These are phyloP conservation scores for Formicarius rufipectus DNA, from an alignment of 2,113 vertebrate species.

Conservation along the genomic window DNA sequence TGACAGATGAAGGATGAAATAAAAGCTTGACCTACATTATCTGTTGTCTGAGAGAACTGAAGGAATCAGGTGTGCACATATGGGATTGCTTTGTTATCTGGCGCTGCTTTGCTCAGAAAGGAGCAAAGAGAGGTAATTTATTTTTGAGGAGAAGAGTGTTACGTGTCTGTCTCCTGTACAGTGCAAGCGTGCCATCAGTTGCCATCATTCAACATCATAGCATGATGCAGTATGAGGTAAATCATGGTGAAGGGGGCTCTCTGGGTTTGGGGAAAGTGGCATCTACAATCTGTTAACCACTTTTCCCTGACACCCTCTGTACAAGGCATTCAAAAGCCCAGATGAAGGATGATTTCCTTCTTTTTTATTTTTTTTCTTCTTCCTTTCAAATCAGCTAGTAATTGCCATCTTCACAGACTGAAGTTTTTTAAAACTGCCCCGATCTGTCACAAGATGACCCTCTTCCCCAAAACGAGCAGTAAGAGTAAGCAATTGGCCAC, in stretches of 20 bases:
- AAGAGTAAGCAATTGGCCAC: not conserved
- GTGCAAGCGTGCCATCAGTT: not conserved
- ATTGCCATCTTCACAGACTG: not conserved
- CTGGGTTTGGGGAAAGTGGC: not conserved
- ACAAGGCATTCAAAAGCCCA: not conserved
- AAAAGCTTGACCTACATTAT: not conserved
- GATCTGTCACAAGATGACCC: not conserved
- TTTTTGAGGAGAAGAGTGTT: not conserved
- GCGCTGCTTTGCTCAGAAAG: not conserved
- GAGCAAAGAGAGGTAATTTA: not conserved
- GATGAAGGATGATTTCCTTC: not conserved
- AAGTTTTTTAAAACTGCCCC: not conserved
- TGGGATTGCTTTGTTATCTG: not conserved
- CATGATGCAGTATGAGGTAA: not conserved
- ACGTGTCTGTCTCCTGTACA: not conserved
- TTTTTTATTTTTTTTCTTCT: not conserved
- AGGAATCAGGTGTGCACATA: not conserved
- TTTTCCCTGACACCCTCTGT: not conserved
- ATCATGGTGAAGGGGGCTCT: not conserved
- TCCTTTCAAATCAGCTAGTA: rapidly evolving
- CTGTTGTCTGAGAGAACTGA: not conserved
- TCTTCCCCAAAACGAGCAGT: not conserved
- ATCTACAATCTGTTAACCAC: not conserved
- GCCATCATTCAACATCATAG: not conserved
- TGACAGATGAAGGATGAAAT: not conserved